Evolutionary conservation across 92 coral and sea anemone genomes (phyloP).

Genomic region (Blastomussa wellsi): DNA sequence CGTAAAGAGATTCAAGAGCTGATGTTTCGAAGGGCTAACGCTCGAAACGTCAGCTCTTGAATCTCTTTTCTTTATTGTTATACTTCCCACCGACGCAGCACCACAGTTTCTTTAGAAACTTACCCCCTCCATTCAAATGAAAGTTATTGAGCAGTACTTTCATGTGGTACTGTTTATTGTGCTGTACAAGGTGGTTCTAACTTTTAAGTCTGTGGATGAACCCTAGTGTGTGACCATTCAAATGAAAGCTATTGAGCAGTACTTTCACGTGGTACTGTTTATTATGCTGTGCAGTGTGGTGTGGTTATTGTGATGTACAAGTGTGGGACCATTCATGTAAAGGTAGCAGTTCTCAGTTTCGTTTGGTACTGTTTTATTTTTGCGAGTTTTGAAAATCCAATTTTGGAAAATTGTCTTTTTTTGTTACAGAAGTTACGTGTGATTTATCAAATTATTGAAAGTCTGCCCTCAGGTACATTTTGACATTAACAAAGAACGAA

Average conservation of each 20-base stretch:
- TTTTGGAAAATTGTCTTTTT: neutral
- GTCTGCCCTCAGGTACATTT: neutral
- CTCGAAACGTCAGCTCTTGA: too few relatives aligned
- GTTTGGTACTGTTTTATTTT: neutral
- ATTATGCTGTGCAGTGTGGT: neutral
- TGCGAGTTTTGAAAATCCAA: neutral
- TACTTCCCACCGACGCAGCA: too few relatives aligned
- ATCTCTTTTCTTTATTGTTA: too few relatives aligned
- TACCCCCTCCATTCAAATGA: neutral
- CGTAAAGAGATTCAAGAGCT: too few relatives aligned
- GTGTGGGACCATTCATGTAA: neutral
- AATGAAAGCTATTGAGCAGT: neutral
- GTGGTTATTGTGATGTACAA: too few relatives aligned
- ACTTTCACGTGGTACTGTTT: constrained; percentile 5
- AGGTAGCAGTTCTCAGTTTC: neutral
- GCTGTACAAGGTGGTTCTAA: constrained; percentile 6
- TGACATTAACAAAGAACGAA: neutral
- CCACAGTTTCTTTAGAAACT: too few relatives aligned
- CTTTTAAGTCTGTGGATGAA: constrained; percentile 11
- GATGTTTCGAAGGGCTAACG: too few relatives aligned
- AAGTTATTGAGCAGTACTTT: constrained; percentile 14
- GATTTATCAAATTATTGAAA: neutral
- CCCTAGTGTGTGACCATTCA: neutral
- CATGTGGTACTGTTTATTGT: constrained; percentile 9
- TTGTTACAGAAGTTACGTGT: neutral